These are phyloP conservation scores for Eristalis pertinax DNA, from an alignment of 2,888 invertebrate genomes.

Conservation along the genomic window DNA sequence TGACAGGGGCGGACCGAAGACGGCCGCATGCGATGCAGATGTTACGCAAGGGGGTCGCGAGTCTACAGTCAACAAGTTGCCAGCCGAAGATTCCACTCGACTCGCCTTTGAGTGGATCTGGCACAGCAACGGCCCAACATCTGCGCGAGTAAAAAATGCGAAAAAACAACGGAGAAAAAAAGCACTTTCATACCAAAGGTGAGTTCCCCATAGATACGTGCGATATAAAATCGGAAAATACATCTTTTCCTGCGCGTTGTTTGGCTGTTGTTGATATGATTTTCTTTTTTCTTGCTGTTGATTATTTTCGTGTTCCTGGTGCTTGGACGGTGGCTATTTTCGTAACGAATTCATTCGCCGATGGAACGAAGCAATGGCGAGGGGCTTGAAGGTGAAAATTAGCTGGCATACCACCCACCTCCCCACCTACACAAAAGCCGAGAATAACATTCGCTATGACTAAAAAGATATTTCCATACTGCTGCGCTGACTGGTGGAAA, in stretches of 20 bases:
- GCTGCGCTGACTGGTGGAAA: neutral
- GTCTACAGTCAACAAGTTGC: neutral
- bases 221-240: conserved; percentile 17
- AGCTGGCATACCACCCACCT: conserved; percentile 31
- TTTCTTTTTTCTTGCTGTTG: neutral
- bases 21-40: neutral
- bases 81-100: conserved; percentile 9
- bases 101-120: conserved; percentile 10
- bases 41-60: conserved; percentile 48
- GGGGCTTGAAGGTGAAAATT: conserved; percentile 60
- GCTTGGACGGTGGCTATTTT: conserved; percentile 45
- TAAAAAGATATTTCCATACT: conserved; percentile 15
- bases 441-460: conserved; percentile 38
- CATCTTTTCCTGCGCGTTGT: neutral
- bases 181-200: conserved; percentile 16
- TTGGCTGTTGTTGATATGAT: conserved; percentile 49
- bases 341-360: conserved; percentile 38
- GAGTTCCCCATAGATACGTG: conserved; percentile 14
- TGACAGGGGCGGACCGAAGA: conserved; percentile 36
- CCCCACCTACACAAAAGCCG: conserved; percentile 52
- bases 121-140: neutral
- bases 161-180: neutral
- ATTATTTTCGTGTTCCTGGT: neutral
- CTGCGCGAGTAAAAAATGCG: neutral
- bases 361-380: conserved; percentile 20